Base-by-base conservation (phyloP, 2,888 invertebrate species). In the Cephus sareptanus region DNA sequence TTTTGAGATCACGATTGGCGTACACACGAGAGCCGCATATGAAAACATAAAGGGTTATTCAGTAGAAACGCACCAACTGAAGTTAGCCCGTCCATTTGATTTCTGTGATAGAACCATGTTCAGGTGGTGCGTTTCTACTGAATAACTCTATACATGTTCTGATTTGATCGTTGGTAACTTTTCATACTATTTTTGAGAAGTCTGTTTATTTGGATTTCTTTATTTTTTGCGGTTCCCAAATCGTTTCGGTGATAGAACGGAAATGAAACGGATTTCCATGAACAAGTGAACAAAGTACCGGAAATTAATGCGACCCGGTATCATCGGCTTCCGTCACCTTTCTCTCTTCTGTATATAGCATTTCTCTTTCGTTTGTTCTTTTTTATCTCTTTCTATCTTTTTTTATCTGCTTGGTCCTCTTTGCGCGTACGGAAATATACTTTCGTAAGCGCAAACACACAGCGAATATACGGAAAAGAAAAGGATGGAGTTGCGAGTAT, bases 211-310 rank as follows among this genome's bases (percentile, higher is more conserved):
- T 56, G 23, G 56, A 56, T 76, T 71, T 71, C 1, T 73, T 6
- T 15, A 9, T 37, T 76, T 1, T 73, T 74, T 76, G n/a, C 33
- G 11, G 3, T 23, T 40, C 1, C 56, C 15, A 4, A 40, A 74
- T 31, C 13, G 6, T 23, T 13, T 34, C 35, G 15, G 13, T 13
- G 4, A 11, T 30, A 71, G 37, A 37, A 30, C 34, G 77, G 74
- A 77, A 77, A 77, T 74, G 68, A 74, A 77, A 34, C 35, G 30
- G 11, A 35, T 34, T 35, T 11, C 35, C 35, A 70, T 68, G 75
- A 23, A 71, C 31, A 69, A 15, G 74, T 69, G 35, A 77, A 74
- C 74, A 75, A 75, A 34, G 74, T 75, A 33, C 74, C 74, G 74
- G 74, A 34, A 70, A 76, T 71, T 30, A 71, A 71, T 34, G 71